Base-by-base conservation (phyloP, 1,140 invertebrate species). In the Chironomus tepperi region DNA sequence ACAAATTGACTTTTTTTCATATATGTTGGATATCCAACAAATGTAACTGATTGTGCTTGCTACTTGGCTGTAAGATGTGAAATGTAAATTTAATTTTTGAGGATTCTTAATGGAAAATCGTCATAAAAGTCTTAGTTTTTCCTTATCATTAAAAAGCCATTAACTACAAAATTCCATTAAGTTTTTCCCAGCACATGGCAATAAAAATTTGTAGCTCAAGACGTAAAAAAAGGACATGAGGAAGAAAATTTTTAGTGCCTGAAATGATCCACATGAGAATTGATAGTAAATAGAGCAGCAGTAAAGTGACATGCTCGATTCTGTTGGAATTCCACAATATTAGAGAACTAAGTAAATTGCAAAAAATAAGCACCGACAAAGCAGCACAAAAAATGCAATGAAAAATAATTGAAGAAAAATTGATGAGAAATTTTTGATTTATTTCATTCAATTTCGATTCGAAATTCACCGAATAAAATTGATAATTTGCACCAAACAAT, bases 121-220 rank as follows among this genome's bases (percentile, higher is more conserved):
- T 19, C 65, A 19, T 21, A 70, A 21, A 70, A 70, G n/a, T 70
- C 19, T 8, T 12, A 3, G 3, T 70, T 18, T 70, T 70, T 9
- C 19, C 18, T 70, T 19, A 70, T 70, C 65, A 70, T 70, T 70
- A 70, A 70, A 70, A 70, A 10, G 16, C 19, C 65, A 70, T 70
- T 70, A 70, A 70, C 65, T 70, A 70, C 65, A 70, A 70, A 70
- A 70, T 70, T 70, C 65, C 65, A 70, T 70, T 70, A 57, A 5
- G 12, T 12, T 57, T 57, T 57, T 34, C 24, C 1, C 2, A 34
- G 24, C 24, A 34, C 24, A 34, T 34, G 24, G 47, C 47, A 57
- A 57, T 57, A 12, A 57, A 47, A 34, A 57, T 57, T 57, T 57
- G 12, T 57, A 47, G 47, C n/a, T 15, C 0, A 12, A 57, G 12